Evolutionary conservation across 2,113 vertebrate genomes (phyloP).

Genomic region (Cephalophus harveyi): DNA sequence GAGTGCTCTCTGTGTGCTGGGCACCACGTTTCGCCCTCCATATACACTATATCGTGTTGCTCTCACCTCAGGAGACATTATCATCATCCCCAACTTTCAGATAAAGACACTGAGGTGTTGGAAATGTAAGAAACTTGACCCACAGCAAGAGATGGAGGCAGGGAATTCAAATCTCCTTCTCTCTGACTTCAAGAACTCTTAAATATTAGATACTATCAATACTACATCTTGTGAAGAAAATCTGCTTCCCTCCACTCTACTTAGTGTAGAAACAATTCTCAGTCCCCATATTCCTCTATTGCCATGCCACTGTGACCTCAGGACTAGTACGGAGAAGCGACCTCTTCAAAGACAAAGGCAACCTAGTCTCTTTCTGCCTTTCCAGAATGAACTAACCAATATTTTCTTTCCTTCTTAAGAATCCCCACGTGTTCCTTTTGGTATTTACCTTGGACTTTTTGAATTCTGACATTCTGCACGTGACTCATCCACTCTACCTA

Average conservation of each 20-base stretch:
- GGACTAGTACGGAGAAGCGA: background rate
- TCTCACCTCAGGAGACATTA: background rate
- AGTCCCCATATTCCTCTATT: background rate
- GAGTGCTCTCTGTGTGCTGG: background rate
- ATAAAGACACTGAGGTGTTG: background rate
- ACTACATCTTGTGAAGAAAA: background rate
- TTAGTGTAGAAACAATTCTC: background rate
- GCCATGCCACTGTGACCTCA: fast-evolving
- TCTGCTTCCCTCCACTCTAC: background rate
- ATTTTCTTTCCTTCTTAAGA: background rate
- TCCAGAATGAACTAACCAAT: background rate
- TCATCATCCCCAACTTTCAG: background rate
- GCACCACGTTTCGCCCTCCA: fast-evolving
- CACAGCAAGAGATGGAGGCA: background rate
- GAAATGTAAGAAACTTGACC: background rate
- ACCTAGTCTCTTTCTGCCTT: background rate
- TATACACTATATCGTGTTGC: background rate
- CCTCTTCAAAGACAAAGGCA: background rate
- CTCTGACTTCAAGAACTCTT: background rate
- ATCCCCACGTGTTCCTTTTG: background rate
- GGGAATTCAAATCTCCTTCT: background rate
- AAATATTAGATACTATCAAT: background rate
- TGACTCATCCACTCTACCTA: conserved; percentile 50
- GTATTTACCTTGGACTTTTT: conserved; percentile 25
- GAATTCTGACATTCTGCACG: background rate